Conservation (phyloP, 2,888 invertebrate species). For the Geophilus truncorum region DNA sequence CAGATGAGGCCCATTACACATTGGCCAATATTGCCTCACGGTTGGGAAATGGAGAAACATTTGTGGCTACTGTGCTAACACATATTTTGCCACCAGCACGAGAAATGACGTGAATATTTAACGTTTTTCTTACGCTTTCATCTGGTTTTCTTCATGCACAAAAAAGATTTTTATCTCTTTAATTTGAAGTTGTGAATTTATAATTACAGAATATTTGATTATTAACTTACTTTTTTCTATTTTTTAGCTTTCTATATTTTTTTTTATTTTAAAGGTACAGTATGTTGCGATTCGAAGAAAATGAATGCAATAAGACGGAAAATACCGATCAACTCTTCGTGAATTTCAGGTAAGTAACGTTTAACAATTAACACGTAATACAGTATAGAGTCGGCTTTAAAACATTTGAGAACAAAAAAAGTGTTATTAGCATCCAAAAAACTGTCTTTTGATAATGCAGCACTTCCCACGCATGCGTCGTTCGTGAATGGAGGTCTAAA, state of each 20-base stretch:
- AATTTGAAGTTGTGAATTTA: background rate
- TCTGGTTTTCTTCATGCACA: background rate
- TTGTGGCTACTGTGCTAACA: slow-evolving; percentile 11
- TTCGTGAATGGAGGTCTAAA: background rate
- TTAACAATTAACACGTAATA: background rate
- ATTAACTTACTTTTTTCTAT: background rate
- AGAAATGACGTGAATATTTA: slow-evolving; percentile 14
- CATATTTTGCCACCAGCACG: background rate
- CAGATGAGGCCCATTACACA: slow-evolving; percentile 22
- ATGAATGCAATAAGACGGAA: background rate
- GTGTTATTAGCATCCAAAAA: background rate
- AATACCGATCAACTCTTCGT: background rate
- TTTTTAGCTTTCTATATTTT: background rate
- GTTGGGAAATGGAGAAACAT: background rate
- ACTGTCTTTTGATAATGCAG: background rate
- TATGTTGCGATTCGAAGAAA: background rate
- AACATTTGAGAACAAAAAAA: background rate
- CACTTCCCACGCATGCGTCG: slow-evolving; percentile 5
- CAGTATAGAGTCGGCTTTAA: background rate
- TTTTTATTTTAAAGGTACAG: background rate
- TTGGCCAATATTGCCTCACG: slow-evolving; percentile 16
- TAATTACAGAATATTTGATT: background rate
- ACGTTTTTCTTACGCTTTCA: background rate
- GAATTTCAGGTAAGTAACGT: background rate
- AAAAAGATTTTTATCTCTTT: background rate